Evolutionary conservation across 2,888 invertebrate species (phyloP).

Genomic region (Ditylenchus weischeri): DNA sequence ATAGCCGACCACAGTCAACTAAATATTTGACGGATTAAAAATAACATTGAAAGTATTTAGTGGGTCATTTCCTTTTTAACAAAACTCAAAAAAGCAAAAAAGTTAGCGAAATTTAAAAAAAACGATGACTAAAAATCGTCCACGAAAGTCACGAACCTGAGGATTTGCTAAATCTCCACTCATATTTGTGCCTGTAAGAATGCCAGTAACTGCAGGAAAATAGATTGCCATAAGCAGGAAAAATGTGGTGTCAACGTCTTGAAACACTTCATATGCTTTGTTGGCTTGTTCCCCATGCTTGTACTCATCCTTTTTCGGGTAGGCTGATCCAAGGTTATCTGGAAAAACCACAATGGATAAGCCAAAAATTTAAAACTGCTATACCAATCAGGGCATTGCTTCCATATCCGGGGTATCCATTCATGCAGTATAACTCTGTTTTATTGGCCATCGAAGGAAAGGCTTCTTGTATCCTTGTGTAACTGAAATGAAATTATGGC

Average conservation of each 20-base stretch:
- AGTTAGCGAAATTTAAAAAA: too few species aligned
- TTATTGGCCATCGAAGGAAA: neutral
- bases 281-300: slow-evolving; percentile 44
- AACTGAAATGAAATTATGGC: too few species aligned
- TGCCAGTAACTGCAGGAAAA: slow-evolving; percentile 97
- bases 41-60: too few species aligned
- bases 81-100: too few species aligned
- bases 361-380: slow-evolving; percentile 33
- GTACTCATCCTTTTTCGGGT: slow-evolving; percentile 50
- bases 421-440: slow-evolving; percentile 63
- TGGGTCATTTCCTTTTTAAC: too few species aligned
- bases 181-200: slow-evolving; percentile 73
- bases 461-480: neutral
- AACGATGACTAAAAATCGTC: too few species aligned
- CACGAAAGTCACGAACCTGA: slow-evolving; percentile 63
- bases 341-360: slow-evolving; percentile 8
- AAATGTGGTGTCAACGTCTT: slow-evolving; percentile 71
- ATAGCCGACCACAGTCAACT: too few species aligned
- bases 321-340: slow-evolving; percentile 38
- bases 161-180: slow-evolving; percentile 92
- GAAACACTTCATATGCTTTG: slow-evolving; percentile 63
- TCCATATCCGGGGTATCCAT: slow-evolving; percentile 84
- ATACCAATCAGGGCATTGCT: slow-evolving; percentile 84
- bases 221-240: slow-evolving; percentile 96
- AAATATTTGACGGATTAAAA: too few species aligned